phyloP scores from a whole-genome alignment of 2,113 vertebrate species.

The Xenopus laevis region DNA sequence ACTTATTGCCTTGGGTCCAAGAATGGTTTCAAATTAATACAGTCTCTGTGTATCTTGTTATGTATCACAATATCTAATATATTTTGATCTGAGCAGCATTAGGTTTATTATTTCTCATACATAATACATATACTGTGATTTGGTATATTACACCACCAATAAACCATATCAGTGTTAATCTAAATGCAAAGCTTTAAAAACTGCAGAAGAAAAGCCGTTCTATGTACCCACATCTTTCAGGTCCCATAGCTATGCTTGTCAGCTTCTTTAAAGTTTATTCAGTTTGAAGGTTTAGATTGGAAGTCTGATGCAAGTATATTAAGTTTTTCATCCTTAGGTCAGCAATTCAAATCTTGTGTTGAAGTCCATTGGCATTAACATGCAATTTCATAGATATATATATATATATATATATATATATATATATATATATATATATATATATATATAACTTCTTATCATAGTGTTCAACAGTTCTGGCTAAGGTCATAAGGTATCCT shows the following conservation, averaged over 20 bases:
- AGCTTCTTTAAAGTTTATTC: slow-evolving; percentile 19
- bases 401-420: no score
- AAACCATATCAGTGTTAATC: slow-evolving; percentile 12
- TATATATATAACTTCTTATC: no score
- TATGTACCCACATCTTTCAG: slow-evolving; percentile 18
- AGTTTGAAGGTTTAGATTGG: slow-evolving; percentile 23
- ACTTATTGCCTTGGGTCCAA: slow-evolving; percentile 17
- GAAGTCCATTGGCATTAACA: slow-evolving; percentile 16
- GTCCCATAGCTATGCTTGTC: slow-evolving; percentile 23
- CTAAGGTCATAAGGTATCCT: no score
- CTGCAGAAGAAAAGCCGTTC: slow-evolving; percentile 4
- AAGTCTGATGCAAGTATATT: slow-evolving; percentile 28
- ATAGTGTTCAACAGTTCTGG: no score
- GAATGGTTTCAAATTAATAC: slow-evolving; percentile 22
- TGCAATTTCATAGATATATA: no score
- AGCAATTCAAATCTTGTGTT: slow-evolving; percentile 31
- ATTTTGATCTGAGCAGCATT: not conserved
- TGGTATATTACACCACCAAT: slow-evolving; percentile 9
- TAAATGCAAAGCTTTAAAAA: slow-evolving; percentile 8
- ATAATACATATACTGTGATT: not conserved
- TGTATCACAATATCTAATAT: slow-evolving; percentile 1
- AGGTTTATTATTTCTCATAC: not conserved
- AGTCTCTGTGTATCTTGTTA: not conserved
- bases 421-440: no score
- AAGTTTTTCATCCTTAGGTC: slow-evolving; percentile 27